Percentiles rank a stretch among this genome's conserved stretches.
phyloP scores from a whole-genome alignment of 2,888 invertebrate genomes.

The Lucinisca nassula region DNA sequence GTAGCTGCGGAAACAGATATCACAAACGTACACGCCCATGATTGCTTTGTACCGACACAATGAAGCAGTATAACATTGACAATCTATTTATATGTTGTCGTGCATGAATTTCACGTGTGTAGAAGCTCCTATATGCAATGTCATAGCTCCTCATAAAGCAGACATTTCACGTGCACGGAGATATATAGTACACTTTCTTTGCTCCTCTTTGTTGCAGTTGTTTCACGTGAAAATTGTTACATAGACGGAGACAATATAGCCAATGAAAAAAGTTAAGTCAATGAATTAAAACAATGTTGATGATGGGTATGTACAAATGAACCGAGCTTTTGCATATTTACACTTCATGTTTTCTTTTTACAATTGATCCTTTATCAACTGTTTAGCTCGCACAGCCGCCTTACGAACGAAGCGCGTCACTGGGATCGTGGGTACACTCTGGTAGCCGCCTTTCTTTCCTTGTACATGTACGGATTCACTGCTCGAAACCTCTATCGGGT shows the following conservation, averaged over 20 bases:
- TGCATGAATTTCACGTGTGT: neutral
- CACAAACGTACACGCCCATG: neutral
- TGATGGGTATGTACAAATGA: neutral
- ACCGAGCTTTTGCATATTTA: neutral
- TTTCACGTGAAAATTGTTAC: neutral
- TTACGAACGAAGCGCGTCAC: neutral
- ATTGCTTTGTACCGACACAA: neutral
- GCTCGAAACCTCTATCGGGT: constrained; percentile 8
- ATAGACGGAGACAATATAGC: neutral
- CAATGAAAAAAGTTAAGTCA: neutral
- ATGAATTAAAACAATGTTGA: neutral
- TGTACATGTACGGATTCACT: neutral
- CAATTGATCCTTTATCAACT: neutral
- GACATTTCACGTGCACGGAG: neutral
- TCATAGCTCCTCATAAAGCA: neutral
- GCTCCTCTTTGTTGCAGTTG: neutral
- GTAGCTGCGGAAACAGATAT: neutral
- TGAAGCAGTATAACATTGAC: neutral
- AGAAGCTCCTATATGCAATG: neutral
- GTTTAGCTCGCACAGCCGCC: neutral
- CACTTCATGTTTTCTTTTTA: neutral
- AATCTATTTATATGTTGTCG: neutral
- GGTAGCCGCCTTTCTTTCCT: too few species aligned
- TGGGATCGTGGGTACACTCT: too few species aligned
- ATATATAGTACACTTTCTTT: neutral